A percentile compares a stretch with the other conserved stretches of the same genome.
Conservation (phyloP, 2,113 vertebrate genomes). For the Silurus meridionalis region DNA sequence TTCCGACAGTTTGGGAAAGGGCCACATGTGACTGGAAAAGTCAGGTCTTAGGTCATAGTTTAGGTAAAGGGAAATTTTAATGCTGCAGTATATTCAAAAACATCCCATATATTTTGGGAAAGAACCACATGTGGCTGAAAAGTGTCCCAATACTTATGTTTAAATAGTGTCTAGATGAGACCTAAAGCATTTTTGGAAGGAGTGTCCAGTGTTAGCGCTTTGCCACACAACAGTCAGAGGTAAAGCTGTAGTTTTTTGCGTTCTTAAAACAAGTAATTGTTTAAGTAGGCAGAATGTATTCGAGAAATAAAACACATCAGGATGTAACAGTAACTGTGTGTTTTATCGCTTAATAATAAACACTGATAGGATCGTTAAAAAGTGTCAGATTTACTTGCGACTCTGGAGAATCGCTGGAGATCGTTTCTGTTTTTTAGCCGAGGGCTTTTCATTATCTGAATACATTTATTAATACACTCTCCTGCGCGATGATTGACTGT, state of each 20-base stretch:
- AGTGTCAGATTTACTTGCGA: not conserved
- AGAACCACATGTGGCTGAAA: too few species aligned
- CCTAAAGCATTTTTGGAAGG: not conserved
- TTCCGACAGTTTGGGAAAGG: too few species aligned
- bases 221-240: not conserved
- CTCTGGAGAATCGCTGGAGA: not conserved
- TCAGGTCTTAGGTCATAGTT: too few species aligned
- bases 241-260: not conserved
- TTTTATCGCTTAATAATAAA: not conserved
- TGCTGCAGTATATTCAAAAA: too few species aligned
- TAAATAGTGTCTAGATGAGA: not conserved
- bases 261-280: not conserved
- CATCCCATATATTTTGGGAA: too few species aligned
- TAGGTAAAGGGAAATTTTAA: too few species aligned
- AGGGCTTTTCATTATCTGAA: constrained; percentile 45
- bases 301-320: not conserved
- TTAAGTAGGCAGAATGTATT: not conserved
- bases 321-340: not conserved
- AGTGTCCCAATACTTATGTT: too few species aligned
- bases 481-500: constrained; percentile 53
- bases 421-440: not conserved
- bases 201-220: not conserved
- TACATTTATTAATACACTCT: constrained; percentile 49
- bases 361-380: not conserved
- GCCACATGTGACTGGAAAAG: too few species aligned